A percentile compares a stretch with the other conserved stretches of the same genome.
Evolutionary conservation across 2,888 invertebrate species (phyloP).

Genomic region (Sarcophaga rosellei): DNA sequence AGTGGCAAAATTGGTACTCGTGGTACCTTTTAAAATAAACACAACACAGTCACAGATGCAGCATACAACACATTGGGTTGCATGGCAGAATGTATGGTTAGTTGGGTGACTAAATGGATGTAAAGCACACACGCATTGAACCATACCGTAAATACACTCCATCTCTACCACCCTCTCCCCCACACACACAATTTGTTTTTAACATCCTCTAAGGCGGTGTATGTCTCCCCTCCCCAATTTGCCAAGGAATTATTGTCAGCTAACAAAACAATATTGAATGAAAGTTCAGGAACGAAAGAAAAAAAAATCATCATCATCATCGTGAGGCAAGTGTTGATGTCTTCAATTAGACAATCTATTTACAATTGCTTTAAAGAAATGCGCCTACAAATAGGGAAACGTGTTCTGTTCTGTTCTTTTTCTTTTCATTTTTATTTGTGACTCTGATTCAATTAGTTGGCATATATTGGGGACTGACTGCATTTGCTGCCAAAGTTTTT

Average conservation of each 20-base stretch:
- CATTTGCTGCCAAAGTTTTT: constrained; percentile 59
- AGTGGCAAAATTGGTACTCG: constrained; percentile 31
- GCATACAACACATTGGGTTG: constrained; percentile 4
- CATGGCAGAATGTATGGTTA: background rate
- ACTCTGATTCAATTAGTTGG: constrained; percentile 68
- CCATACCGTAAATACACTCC: constrained; percentile 15
- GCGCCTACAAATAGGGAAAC: constrained; percentile 4
- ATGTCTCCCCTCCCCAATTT: constrained; percentile 54
- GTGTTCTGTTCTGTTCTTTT: background rate
- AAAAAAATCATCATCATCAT: constrained; percentile 31
- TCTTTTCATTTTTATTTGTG: constrained; percentile 33
- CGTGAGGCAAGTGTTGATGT: constrained; percentile 76
- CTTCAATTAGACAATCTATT: constrained; percentile 76
- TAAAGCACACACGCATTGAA: constrained; percentile 32
- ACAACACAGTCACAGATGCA: constrained; percentile 48
- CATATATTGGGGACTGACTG: constrained; percentile 40
- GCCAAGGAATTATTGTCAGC: constrained; percentile 61
- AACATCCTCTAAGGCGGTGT: constrained; percentile 61
- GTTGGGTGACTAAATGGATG: constrained; percentile 21
- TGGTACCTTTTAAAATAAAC: constrained; percentile 61
- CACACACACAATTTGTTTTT: constrained; percentile 40
- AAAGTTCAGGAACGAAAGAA: constrained; percentile 35
- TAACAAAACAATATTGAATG: constrained; percentile 49
- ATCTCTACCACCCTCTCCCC: constrained; percentile 1
- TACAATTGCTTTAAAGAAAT: constrained; percentile 28